phyloP scores from a whole-genome alignment of 2,113 vertebrate species.

The Phasianus colchicus region DNA sequence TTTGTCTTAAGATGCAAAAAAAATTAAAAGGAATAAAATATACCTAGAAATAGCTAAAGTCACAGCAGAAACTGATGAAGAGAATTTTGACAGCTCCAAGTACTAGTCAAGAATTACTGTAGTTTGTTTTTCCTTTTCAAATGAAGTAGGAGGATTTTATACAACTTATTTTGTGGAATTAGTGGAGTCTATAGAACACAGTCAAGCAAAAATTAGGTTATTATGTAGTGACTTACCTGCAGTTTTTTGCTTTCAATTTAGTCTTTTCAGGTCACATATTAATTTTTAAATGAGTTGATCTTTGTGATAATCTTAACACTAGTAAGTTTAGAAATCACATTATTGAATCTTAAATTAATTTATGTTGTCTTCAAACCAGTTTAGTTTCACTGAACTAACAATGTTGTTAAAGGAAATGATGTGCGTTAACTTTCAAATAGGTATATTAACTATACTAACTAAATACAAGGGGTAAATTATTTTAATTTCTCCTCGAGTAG shows the following conservation, averaged over 20 bases:
- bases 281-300: not conserved
- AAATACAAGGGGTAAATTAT: not conserved
- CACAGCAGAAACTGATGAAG: conserved; percentile 36
- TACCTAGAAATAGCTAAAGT: conserved; percentile 55
- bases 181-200: not conserved
- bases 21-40: not conserved
- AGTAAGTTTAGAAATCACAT: conserved; percentile 3
- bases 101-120: conserved; percentile 37
- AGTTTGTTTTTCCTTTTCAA: not conserved
- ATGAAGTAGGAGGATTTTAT: not conserved
- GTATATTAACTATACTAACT: too few species aligned
- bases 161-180: not conserved
- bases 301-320: not conserved
- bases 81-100: conserved; percentile 30
- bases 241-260: not conserved
- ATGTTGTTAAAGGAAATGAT: not conserved
- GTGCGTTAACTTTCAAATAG: not conserved
- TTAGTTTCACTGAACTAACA: not conserved
- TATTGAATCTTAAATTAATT: not conserved
- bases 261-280: not conserved
- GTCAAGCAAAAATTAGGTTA: not conserved
- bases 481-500: not conserved
- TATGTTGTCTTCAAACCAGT: not conserved
- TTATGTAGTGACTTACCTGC: not conserved
- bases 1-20: conserved; percentile 28